Evolutionary conservation across 2,888 invertebrate species (phyloP).

Genomic region (Thysanoteuthis rhombus): DNA sequence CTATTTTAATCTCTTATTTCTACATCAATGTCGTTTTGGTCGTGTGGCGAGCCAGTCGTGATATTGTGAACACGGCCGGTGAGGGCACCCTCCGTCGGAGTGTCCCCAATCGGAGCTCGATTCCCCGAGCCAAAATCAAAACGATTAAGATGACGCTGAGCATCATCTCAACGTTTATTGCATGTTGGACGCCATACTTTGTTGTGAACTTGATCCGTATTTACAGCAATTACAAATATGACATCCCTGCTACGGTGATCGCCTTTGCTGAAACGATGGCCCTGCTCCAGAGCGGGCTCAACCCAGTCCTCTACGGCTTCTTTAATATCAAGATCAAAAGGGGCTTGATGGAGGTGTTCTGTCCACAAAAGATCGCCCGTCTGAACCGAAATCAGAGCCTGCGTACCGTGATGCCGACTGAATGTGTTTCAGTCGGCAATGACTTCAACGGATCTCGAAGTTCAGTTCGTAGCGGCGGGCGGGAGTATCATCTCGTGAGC

Average conservation of each 20-base stretch:
- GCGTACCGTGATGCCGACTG: conserved; percentile 40
- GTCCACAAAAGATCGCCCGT: conserved; percentile 39
- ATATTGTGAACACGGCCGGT: conserved; percentile 39
- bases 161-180: conserved; percentile 68
- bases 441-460: conserved; percentile 28
- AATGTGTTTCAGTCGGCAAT: conserved; percentile 40
- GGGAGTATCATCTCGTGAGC: conserved; percentile 22
- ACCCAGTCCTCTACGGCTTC: conserved; percentile 69
- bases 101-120: conserved; percentile 59
- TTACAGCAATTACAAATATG: conserved; percentile 64
- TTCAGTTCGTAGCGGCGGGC: conserved; percentile 28
- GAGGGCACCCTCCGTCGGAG: conserved; percentile 43
- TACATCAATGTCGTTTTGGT: conserved; percentile 68
- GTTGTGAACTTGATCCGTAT: conserved; percentile 68
- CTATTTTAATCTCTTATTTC: conserved; percentile 67
- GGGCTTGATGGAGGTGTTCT: conserved; percentile 54
- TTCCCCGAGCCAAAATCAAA: conserved; percentile 68
- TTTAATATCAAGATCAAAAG: conserved; percentile 65
- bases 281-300: conserved; percentile 66
- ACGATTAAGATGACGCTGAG: conserved; percentile 69
- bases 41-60: conserved; percentile 65
- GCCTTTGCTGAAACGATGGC: conserved; percentile 66
- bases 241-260: conserved; percentile 62
- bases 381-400: conserved; percentile 36
- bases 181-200: conserved; percentile 70